Evolutionary conservation across 2,888 invertebrate genomes (phyloP), one percentile per base, ranked within the genome.

Genomic region (Pollenia labialis): DNA sequence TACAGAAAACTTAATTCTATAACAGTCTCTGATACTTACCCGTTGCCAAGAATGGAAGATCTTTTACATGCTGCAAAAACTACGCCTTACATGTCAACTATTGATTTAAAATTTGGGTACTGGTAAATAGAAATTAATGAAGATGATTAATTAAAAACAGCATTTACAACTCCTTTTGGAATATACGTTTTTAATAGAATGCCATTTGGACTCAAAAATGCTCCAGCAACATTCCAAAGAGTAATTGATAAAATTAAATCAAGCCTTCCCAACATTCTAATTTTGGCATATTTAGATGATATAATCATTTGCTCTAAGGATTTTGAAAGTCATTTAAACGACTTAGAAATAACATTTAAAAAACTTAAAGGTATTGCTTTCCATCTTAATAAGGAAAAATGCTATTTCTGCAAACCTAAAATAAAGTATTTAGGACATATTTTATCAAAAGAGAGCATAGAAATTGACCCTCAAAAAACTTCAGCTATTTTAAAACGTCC

Each of bases 51-150:
- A 18, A 18, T 18, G 18, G 18, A 18, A 18, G 18, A 18, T 18
- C 83, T 91, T 40, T 68, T 93, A 9, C 91, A 92, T 58, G 87
- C 84, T 0, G 90, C 91, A 0, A 90, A 90, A 80, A 76, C 81
- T 6, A 83, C 87, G 2, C 83, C 88, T 44, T 86, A 87, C 4
- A 91, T 92, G 90, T 12, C 56, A 10, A 77, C 58, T 23, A 44
- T 66, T 1, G 92, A 92, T 79, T 85, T 93, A 1, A 86, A 88
- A 18, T 75, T 89, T 23, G 92, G 92, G 0, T 93, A 92, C 81
- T 91, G 91, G 89, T 92, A 93, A 81, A 88, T 91, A 6, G 48
- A 40, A 2, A 44, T 80, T n/a, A 18, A 18, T 18, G 18, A 18
- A 18, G 18, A 18, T 18, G 18, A 18, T 18, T 1, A 18, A 18